Evolutionary conservation across 2,888 invertebrate species (phyloP).

Genomic region (Ochropleura plecta): DNA sequence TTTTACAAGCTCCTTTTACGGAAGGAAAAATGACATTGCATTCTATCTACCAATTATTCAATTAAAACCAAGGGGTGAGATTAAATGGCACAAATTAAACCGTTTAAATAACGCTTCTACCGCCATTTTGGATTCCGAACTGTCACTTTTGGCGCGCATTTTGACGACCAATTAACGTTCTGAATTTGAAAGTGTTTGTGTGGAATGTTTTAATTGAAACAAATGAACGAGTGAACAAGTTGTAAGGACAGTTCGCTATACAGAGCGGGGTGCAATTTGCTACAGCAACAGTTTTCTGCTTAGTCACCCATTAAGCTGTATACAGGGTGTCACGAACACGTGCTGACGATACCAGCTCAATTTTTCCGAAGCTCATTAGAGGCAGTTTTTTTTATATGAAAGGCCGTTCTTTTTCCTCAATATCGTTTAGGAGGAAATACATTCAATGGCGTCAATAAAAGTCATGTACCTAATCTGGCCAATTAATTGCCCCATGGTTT

Average conservation of each 20-base stretch:
- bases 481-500: conserved; percentile 14
- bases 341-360: conserved; percentile 46
- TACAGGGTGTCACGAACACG: conserved; percentile 61
- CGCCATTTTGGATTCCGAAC: conserved; percentile 79
- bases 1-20: conserved; percentile 44
- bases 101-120: conserved; percentile 73
- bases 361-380: conserved; percentile 58
- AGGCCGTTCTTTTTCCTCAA: conserved; percentile 5
- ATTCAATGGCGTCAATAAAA: conserved; percentile 14
- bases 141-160: conserved; percentile 80
- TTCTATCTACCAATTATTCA: conserved; percentile 74
- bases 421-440: not conserved
- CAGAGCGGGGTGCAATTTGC: conserved; percentile 72
- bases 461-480: conserved; percentile 8
- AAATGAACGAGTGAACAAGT: conserved; percentile 73
- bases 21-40: conserved; percentile 70
- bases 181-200: conserved; percentile 72
- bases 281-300: conserved; percentile 73
- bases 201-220: conserved; percentile 71
- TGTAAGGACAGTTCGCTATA: conserved; percentile 70
- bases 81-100: conserved; percentile 77
- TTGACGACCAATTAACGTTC: conserved; percentile 77
- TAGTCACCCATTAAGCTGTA: conserved; percentile 76
- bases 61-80: conserved; percentile 72
- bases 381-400: conserved; percentile 28